Conservation (phyloP, 2,797 vertebrate species). For the Melanotaenia parkinsoni region DNA sequence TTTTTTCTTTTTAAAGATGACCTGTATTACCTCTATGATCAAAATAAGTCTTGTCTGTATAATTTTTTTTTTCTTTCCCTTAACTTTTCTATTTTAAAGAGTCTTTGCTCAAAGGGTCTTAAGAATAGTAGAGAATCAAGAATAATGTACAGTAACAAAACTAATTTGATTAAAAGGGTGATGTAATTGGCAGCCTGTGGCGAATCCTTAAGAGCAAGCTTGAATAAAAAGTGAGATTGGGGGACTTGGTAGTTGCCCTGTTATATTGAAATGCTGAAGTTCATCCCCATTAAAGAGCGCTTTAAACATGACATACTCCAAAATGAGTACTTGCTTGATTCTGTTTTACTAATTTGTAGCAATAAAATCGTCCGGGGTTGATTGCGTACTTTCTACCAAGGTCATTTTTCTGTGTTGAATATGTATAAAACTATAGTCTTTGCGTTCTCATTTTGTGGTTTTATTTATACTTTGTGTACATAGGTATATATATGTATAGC, state of each 20-base stretch:
- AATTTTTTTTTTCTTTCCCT: constrained; percentile 6
- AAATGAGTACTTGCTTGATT: constrained; percentile 76
- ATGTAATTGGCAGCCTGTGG: constrained; percentile 61
- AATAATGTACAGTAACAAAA: constrained; percentile 43
- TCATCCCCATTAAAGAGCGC: constrained; percentile 62
- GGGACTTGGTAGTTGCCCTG: constrained; percentile 34
- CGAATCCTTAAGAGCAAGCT: constrained; percentile 77
- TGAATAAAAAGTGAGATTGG: constrained; percentile 51
- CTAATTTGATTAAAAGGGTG: constrained; percentile 49
- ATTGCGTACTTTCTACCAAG: constrained; percentile 50
- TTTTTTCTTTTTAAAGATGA: constrained; percentile 30
- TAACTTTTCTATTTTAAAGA: constrained; percentile 27
- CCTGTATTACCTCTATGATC: constrained; percentile 73
- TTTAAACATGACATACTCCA: constrained; percentile 71
- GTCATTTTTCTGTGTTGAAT: constrained; percentile 57
- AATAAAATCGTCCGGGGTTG: constrained; percentile 50
- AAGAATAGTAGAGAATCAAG: constrained; percentile 23
- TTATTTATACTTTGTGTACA: constrained; percentile 86
- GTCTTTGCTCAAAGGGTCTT: constrained; percentile 23
- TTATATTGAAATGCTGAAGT: constrained; percentile 59
- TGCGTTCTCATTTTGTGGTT: constrained; percentile 77
- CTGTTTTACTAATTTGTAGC: constrained; percentile 65
- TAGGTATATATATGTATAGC: constrained; percentile 83
- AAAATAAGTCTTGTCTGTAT: constrained; percentile 68
- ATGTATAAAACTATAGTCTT: constrained; percentile 72